phyloP scores from a whole-genome alignment of 2,113 vertebrate species.

The Muntiacus reevesi region DNA sequence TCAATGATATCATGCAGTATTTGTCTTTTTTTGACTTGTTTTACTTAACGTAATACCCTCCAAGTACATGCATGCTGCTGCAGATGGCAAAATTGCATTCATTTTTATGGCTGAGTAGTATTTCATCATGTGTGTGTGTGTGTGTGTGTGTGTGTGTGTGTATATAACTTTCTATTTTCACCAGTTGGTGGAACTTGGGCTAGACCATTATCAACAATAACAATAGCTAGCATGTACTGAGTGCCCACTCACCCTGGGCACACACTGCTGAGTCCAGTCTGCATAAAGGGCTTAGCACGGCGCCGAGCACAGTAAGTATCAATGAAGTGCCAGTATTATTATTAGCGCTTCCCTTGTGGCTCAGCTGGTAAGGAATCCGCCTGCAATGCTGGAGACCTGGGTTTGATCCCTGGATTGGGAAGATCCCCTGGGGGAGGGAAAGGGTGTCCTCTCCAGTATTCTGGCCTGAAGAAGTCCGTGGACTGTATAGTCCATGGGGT shows the following conservation, averaged over 20 bases:
- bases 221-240: background rate
- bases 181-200: background rate
- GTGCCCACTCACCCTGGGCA: background rate
- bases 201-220: background rate
- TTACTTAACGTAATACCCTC: background rate
- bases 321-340: background rate
- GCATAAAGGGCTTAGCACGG: background rate
- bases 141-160: background rate
- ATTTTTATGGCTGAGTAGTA: background rate
- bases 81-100: background rate
- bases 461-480: background rate
- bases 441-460: background rate
- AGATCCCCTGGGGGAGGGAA: background rate
- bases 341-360: background rate
- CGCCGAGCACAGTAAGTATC: background rate
- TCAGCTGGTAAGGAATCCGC: background rate
- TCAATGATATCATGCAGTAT: background rate
- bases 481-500: background rate
- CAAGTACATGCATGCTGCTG: background rate
- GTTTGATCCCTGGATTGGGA: background rate
- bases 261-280: background rate
- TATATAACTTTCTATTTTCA: background rate
- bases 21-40: background rate
- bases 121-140: background rate
- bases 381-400: background rate